Percentiles rank a stretch among this genome's conserved stretches.
These are phyloP conservation scores for Drosophila prosaltans DNA, from an alignment of 1,140 invertebrate species.

Conservation along the genomic window DNA sequence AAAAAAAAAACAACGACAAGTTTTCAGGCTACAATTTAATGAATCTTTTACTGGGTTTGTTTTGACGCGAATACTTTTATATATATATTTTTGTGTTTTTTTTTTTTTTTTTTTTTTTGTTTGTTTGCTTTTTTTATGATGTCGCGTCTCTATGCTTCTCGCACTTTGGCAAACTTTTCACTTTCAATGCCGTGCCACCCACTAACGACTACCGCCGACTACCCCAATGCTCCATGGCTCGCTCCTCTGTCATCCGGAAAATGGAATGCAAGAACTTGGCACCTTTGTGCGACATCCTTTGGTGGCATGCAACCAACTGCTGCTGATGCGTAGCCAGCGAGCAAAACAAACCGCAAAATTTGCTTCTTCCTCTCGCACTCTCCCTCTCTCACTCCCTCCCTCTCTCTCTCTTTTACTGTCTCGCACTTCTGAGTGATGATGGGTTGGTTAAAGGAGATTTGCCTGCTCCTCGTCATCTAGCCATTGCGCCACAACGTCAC, in stretches of 20 bases:
- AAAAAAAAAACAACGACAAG: conserved; percentile 29
- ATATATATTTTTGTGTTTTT: conserved; percentile 9
- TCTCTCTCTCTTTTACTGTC: conserved; percentile 38
- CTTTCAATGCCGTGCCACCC: conserved; percentile 59
- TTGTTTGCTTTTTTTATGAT: conserved; percentile 33
- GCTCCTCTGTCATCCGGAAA: conserved; percentile 9
- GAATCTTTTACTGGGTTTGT: conserved; percentile 65
- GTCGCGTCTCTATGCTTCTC: conserved; percentile 35
- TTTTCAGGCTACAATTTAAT: conserved; percentile 62
- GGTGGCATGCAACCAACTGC: conserved; percentile 11
- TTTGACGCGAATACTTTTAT: conserved; percentile 52
- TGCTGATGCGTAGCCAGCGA: conserved; percentile 61
- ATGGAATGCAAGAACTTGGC: conserved; percentile 57
- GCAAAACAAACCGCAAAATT: conserved; percentile 77
- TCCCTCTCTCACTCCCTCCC: conserved; percentile 34
- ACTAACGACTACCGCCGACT: background rate
- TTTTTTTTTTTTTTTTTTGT: conserved; percentile 17
- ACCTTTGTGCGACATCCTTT: conserved; percentile 54
- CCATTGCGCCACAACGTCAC: too few species aligned
- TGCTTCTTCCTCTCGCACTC: conserved; percentile 26
- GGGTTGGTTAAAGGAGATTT: conserved; percentile 21
- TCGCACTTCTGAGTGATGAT: conserved; percentile 44
- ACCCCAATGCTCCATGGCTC: too few species aligned
- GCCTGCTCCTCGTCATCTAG: background rate
- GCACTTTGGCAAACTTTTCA: conserved; percentile 82